phyloP scores from a whole-genome alignment of 2,888 invertebrate species.

The Pyralis farinalis region DNA sequence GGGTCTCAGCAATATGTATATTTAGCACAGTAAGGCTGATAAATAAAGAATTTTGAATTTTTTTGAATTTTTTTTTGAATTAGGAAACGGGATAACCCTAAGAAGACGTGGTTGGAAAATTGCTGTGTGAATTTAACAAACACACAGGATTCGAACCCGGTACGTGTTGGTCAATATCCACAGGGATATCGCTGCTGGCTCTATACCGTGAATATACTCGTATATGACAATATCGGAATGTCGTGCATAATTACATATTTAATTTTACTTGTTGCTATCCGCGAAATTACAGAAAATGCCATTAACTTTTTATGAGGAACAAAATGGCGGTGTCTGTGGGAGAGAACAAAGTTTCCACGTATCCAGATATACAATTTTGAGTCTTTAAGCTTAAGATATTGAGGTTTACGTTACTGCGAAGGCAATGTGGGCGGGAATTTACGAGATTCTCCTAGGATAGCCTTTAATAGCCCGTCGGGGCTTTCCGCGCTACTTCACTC shows the following conservation, averaged over 20 bases:
- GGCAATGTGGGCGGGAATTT: constrained; percentile 36
- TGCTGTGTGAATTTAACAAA: too few species aligned
- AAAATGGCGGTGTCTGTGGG: constrained; percentile 50
- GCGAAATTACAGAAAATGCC: constrained; percentile 57
- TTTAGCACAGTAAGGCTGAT: too few species aligned
- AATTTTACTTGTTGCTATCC: constrained; percentile 69
- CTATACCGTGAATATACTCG: neutral
- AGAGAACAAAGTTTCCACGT: constrained; percentile 25
- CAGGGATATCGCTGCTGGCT: too few species aligned
- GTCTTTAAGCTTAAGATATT: constrained; percentile 30
- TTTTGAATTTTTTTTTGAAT: too few species aligned
- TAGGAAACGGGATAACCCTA: too few species aligned
- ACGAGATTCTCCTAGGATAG: constrained; percentile 62
- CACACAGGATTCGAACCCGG: too few species aligned
- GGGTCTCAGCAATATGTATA: too few species aligned
- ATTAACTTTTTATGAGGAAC: constrained; percentile 75
- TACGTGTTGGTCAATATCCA: too few species aligned
- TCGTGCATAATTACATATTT: constrained; percentile 59
- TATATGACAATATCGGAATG: constrained; percentile 27
- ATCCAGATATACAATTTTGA: constrained; percentile 26
- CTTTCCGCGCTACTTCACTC: constrained; percentile 49
- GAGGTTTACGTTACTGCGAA: constrained; percentile 24
- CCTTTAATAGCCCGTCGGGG: constrained; percentile 66
- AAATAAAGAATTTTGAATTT: too few species aligned
- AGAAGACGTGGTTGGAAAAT: too few species aligned